Percentiles rank a stretch among this genome's conserved stretches.
Conservation (phyloP, 2,888 invertebrate species). For the Dromius quadrimaculatus region DNA sequence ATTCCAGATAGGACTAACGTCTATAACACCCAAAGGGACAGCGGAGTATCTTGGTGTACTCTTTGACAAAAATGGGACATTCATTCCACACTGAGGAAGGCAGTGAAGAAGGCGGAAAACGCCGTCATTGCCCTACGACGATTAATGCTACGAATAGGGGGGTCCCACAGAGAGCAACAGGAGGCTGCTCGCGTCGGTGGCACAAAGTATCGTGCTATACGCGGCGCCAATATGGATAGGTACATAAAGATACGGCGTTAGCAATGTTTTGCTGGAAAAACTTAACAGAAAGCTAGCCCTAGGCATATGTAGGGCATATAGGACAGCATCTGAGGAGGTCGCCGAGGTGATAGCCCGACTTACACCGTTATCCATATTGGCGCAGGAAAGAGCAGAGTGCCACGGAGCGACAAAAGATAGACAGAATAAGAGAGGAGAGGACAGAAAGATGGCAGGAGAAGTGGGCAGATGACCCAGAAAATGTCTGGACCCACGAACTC, state of each 20-base stretch:
- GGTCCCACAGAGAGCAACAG: background rate
- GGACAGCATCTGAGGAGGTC: conserved; percentile 15
- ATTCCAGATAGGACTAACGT: background rate
- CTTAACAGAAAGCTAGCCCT: background rate
- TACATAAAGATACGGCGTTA: background rate
- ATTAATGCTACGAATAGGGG: background rate
- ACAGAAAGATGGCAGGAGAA: background rate
- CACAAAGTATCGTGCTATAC: background rate
- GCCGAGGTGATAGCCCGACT: background rate
- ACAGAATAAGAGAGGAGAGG: background rate
- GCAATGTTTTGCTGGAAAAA: background rate
- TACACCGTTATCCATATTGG: background rate
- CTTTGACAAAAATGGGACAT: background rate
- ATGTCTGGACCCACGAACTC: background rate
- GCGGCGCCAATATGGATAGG: conserved; percentile 28
- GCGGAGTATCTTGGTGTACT: conserved; percentile 7
- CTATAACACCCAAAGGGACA: background rate
- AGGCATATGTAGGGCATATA: background rate
- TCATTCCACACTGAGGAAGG: background rate
- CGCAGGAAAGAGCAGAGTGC: background rate
- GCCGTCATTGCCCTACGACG: background rate
- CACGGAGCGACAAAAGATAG: background rate
- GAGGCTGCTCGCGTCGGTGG: background rate
- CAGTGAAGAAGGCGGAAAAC: background rate
- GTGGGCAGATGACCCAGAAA: background rate